A percentile compares a stretch with the other conserved stretches of the same genome.
Conservation (phyloP, 2,113 vertebrate genomes). For the Nothocercus nigrocapillus region DNA sequence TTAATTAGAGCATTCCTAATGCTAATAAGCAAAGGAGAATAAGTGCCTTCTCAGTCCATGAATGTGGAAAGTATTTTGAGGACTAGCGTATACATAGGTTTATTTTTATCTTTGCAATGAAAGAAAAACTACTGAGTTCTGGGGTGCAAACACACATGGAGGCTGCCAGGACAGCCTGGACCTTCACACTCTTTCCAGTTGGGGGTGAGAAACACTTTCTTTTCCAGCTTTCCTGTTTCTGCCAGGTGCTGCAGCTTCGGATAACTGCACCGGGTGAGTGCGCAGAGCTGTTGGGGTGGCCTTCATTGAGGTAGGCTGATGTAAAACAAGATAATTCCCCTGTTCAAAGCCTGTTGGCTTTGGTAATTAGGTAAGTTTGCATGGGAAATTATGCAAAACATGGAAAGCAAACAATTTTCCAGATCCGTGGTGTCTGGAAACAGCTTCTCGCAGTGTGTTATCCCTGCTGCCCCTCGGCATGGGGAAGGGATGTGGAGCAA, state of each 20-base stretch:
- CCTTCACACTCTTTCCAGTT: not conserved
- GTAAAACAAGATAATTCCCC: not conserved
- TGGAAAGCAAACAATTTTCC: not conserved
- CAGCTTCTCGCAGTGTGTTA: not conserved
- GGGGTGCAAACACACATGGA: accelerated
- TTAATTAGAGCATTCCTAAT: constrained; percentile 66
- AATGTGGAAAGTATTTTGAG: not conserved
- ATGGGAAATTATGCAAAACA: not conserved
- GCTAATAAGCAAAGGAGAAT: constrained; percentile 24
- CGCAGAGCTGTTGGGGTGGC: accelerated
- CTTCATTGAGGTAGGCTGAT: not conserved
- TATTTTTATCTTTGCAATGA: not conserved
- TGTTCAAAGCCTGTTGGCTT: not conserved
- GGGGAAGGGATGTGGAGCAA: not conserved
- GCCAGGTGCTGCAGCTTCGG: not conserved
- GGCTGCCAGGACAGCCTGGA: not conserved
- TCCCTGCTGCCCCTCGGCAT: not conserved
- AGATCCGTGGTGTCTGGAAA: not conserved
- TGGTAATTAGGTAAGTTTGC: not conserved
- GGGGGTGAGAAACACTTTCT: not conserved
- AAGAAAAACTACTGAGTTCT: not conserved
- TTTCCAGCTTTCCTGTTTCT: not conserved
- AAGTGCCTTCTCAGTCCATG: not conserved
- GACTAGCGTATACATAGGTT: accelerated
- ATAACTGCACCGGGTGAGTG: accelerated